Base-by-base conservation (phyloP, 2,797 vertebrate species). In the Acrossocheilus fasciatus region DNA sequence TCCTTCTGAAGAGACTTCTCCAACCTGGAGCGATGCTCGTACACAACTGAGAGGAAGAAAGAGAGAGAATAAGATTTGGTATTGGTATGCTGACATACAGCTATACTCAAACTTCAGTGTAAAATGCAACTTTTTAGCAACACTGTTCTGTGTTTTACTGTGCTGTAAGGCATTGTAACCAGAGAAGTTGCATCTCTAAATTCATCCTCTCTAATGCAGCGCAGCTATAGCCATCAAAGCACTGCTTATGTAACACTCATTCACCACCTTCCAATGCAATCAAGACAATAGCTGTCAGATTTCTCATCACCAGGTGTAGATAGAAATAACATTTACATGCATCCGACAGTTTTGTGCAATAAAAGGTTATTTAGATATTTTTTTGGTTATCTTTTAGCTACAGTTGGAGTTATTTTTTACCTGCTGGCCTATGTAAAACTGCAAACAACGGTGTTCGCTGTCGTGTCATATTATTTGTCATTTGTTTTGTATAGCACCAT, bases 1-100 rank as follows among this genome's bases (percentile, higher is more conserved):
- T 99, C 98, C 93, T 99, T 99, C 90, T 99, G 98, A 88, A 99
- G 95, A 66, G 98, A 99, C 92, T 99, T 99, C 92, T 99, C 98
- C 93, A 99, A 94, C 91, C 98, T 96, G 90, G 98, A 99, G 89
- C 98, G 96, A 93, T 99, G 98, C 93, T 99, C 98, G 70, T 99
- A 99, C 10, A 99, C 98, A 93, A 99, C 98, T 99, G 91, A 14
- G 73, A 78, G 52, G 92, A 87, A 91, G 62, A 79, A 87, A 47
- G 68, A 52, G 4, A 41, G 36, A 74, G 18, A 64, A 5, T 85
- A n/a, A 85, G 9, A 36, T 23, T 54, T n/a, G 39, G 5, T n/a
- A 14, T 1, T 39, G 15, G 23, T 59, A 23, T n/a, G 9, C 20
- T n/a, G 66, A 26, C 59, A 34, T 4, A 36, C 3, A 62, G 66